Conservation (phyloP, 2,113 vertebrate species). For the Calonectris borealis region DNA sequence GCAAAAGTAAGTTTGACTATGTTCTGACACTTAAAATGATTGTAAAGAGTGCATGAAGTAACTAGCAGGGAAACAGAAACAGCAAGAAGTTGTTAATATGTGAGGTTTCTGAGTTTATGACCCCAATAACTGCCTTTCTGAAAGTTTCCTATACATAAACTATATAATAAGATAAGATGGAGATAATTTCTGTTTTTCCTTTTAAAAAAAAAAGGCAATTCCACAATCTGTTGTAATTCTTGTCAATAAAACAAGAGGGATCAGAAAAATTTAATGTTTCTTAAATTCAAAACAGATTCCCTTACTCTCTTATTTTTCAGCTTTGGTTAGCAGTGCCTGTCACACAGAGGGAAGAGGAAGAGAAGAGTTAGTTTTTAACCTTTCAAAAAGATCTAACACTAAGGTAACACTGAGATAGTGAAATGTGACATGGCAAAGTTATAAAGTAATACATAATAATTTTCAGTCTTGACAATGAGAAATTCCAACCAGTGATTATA, state of each 20-base stretch:
- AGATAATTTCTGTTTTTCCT: neutral
- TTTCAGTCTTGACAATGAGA: neutral
- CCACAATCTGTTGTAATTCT: neutral
- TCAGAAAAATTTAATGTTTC: neutral
- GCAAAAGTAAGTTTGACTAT: neutral
- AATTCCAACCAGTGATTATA: neutral
- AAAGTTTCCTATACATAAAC: neutral
- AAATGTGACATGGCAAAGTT: neutral
- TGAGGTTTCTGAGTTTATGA: neutral
- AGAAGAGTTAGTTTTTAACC: neutral
- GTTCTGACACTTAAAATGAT: neutral
- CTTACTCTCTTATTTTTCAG: neutral
- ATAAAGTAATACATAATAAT: neutral
- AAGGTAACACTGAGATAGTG: neutral
- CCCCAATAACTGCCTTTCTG: neutral
- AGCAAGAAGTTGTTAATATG: neutral
- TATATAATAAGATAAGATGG: neutral
- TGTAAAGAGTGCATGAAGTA: neutral
- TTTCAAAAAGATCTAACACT: neutral
- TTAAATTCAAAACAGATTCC: neutral
- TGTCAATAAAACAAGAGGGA: neutral
- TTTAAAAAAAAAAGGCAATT: neutral
- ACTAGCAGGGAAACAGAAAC: neutral
- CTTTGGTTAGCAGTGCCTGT: neutral
- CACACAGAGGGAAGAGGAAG: neutral